Conservation (phyloP, 2,888 invertebrate species). For the Orthosia gothica region DNA sequence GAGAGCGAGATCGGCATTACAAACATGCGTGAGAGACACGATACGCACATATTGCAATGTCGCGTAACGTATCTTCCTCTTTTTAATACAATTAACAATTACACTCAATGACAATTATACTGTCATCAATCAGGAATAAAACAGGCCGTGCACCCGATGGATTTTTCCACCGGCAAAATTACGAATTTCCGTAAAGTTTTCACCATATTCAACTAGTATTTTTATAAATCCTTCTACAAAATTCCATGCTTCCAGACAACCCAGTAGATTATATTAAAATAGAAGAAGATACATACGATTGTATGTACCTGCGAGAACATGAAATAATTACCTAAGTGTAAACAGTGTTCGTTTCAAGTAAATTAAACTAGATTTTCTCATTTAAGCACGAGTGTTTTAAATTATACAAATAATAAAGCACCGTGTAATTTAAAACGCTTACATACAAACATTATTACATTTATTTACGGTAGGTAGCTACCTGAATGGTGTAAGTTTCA, state of each 20-base stretch:
- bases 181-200: neutral
- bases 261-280: neutral
- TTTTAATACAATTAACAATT: too few species aligned
- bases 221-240: neutral
- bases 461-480: constrained; percentile 17
- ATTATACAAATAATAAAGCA: constrained; percentile 13
- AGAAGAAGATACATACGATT: neutral
- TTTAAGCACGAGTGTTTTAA: constrained; percentile 20
- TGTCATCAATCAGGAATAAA: too few species aligned
- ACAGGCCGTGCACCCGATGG: neutral
- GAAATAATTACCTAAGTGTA: neutral
- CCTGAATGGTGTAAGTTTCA: constrained; percentile 7
- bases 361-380: neutral
- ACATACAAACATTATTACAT: constrained; percentile 10
- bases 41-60: too few species aligned
- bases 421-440: neutral
- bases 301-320: neutral
- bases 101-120: too few species aligned
- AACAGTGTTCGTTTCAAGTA: constrained; percentile 2
- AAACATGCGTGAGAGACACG: too few species aligned
- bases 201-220: neutral
- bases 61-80: too few species aligned
- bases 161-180: neutral
- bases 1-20: too few species aligned
- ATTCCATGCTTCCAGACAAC: neutral